Evolutionary conservation across 2,113 vertebrate species (phyloP), one percentile per base, ranked within the genome.

Genomic region (Myotis lucifugus): DNA sequence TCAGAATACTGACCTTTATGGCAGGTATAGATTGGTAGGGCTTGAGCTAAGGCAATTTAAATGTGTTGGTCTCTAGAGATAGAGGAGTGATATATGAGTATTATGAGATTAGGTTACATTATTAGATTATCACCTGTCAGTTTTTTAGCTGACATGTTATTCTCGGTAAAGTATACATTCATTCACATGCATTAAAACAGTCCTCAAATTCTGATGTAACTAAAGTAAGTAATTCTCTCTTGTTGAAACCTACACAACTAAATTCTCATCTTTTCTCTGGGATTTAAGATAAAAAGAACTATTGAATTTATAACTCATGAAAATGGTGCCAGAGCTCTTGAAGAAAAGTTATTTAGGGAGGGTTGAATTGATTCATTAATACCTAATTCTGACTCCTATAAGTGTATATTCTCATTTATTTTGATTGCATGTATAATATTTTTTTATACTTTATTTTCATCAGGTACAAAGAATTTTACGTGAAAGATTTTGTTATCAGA

Each of bases 391-490:
- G 7, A 61, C 11, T 85, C 32, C 19, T 87, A 0, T 78, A 82
- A 84, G 40, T 90, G 32, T 56, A 34, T 27, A 52, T 93, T 85
- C 42, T 56, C 19, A 66, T 54, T 84, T 2, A n/a, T 64, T 97
- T 89, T 92, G 1, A 72, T 61, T 90, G 12, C 3, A 32, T 74
- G 6, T 85, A 2, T 79, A 81, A 61, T 86, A 46, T 84, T 86
- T 94, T 74, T 48, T 86, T 42, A 86, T 93, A 0, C 25, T 73
- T 93, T 85, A 87, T 82, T 76, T 86, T 93, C 82, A 0, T 0
- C 48, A 99, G 99, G 98, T 98, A 77, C 99, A 99, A 37, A 98
- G 91, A 94, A 82, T 98, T 67, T 96, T 99, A n/a, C 98, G 99
- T 92, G 98, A 98, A 97, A 98, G 99, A 23, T 98, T 99, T 92